Conservation (phyloP, 1,140 invertebrate species). For the Ylistrum balloti region DNA sequence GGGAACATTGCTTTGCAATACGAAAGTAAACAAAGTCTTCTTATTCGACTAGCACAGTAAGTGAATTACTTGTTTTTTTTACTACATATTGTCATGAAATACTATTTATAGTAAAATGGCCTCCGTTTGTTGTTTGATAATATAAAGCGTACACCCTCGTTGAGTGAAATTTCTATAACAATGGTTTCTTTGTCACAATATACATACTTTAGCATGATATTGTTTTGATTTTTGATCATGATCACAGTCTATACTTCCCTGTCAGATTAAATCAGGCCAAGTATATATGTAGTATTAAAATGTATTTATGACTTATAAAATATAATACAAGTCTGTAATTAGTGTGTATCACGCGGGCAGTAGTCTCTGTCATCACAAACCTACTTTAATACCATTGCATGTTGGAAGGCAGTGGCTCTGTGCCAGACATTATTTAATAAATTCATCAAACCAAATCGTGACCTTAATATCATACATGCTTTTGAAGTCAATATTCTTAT, state of each 20-base stretch:
- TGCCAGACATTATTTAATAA: constrained; percentile 1
- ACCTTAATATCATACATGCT: not conserved
- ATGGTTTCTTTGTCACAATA: not conserved
- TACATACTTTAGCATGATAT: not conserved
- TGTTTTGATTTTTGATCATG: no score
- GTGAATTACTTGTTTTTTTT: not conserved
- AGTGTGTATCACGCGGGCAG: not conserved
- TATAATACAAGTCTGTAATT: not conserved
- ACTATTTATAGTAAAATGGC: not conserved
- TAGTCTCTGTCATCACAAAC: not conserved
- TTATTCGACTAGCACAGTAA: not conserved
- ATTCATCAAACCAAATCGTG: not conserved
- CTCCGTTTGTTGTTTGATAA: not conserved
- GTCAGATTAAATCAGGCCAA: not conserved
- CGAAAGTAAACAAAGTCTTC: not conserved
- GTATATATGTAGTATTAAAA: not conserved
- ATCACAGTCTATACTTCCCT: not conserved
- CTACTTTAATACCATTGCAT: not conserved
- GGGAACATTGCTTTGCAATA: not conserved
- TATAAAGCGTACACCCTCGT: not conserved
- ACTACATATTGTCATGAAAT: not conserved
- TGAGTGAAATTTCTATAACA: not conserved
- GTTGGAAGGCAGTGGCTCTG: not conserved
- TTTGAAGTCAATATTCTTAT: not conserved
- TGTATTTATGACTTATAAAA: constrained; percentile 8